Conservation (phyloP, 2,888 invertebrate species). For the Hirtodrosophila duncani region DNA sequence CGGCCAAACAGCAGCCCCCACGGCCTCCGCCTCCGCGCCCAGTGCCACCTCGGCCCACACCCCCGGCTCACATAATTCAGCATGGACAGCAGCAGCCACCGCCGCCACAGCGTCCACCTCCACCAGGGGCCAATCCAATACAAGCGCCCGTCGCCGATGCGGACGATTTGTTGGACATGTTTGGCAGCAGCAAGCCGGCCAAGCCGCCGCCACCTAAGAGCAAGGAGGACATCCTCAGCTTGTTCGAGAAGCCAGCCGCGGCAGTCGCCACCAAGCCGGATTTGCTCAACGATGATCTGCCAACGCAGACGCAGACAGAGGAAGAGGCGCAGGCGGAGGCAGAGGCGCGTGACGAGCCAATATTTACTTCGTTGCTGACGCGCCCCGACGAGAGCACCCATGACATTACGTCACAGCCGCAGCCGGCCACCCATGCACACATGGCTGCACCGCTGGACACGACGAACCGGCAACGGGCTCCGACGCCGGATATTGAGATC, state of each 20-base stretch:
- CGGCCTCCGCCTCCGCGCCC: conserved; percentile 79
- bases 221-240: conserved; percentile 82
- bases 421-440: conserved; percentile 67
- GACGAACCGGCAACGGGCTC: conserved; percentile 68
- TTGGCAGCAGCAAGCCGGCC: conserved; percentile 78
- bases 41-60: conserved; percentile 74
- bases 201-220: conserved; percentile 80
- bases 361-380: conserved; percentile 73
- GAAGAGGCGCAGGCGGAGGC: conserved; percentile 10
- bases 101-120: conserved; percentile 48
- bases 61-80: conserved; percentile 64
- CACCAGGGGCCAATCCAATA: conserved; percentile 42
- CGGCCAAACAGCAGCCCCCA: conserved; percentile 79
- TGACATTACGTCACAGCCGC: conserved; percentile 76
- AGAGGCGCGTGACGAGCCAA: conserved; percentile 58
- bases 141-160: conserved; percentile 49
- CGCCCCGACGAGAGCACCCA: conserved; percentile 76
- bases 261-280: conserved; percentile 79
- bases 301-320: conserved; percentile 13
- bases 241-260: conserved; percentile 78
- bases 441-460: conserved; percentile 68
- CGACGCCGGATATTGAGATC: conserved; percentile 78
- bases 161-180: conserved; percentile 81
- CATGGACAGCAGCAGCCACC: conserved; percentile 40
- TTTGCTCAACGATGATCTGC: conserved; percentile 81